These are phyloP conservation scores for Palythoa grandis DNA, from an alignment of 92 coral and sea anemone genomes.

Conservation along the genomic window DNA sequence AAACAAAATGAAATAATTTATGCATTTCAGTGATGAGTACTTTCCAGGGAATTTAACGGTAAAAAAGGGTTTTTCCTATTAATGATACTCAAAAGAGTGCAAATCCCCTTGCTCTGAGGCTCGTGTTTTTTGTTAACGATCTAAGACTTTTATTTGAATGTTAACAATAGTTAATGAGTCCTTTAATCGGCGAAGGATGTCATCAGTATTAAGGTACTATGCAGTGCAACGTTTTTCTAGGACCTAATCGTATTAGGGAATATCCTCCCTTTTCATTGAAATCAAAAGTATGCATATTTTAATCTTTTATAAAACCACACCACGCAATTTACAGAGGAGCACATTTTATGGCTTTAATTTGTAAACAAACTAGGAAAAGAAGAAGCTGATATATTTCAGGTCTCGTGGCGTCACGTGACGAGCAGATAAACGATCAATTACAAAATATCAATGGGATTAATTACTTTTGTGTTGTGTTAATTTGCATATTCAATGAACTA, in stretches of 20 bases:
- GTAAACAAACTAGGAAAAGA: not conserved
- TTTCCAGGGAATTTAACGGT: conserved; percentile 19
- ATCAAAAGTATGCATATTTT: conserved; percentile 40
- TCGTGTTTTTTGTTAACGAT: conserved; percentile 12
- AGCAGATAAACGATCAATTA: not conserved
- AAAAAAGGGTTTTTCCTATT: not conserved
- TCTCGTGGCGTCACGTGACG: conserved; percentile 25
- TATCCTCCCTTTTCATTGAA: conserved; percentile 11
- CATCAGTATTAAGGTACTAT: not conserved
- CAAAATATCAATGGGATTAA: not conserved
- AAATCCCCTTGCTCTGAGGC: not conserved
- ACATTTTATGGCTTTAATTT: not conserved
- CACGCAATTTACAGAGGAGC: not conserved
- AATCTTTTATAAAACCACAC: not conserved
- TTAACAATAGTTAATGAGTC: not conserved
- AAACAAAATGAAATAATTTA: conserved; percentile 5
- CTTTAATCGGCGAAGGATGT: not conserved
- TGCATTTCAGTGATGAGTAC: conserved; percentile 6
- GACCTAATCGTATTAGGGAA: not conserved
- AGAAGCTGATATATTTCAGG: not conserved
- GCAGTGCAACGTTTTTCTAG: not conserved
- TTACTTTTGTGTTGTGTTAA: conserved; percentile 8
- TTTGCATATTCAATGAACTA: conserved; percentile 35
- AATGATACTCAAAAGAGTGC: conserved; percentile 17
- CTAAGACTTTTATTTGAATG: not conserved